Evolutionary conservation across 2,797 vertebrate species (phyloP).

Genomic region (Peromyscus attwateri): DNA sequence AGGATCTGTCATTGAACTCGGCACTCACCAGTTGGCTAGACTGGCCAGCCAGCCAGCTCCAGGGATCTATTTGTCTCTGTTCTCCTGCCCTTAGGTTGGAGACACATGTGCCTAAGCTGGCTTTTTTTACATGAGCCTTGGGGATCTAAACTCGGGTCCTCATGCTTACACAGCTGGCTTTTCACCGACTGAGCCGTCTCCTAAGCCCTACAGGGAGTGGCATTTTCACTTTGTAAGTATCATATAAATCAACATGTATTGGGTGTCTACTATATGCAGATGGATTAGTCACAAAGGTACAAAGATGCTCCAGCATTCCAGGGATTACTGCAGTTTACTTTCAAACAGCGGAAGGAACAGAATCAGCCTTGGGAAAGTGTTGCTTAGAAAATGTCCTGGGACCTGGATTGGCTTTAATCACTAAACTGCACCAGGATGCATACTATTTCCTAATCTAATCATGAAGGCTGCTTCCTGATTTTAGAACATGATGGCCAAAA

Average conservation of each 20-base stretch:
- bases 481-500: slow-evolving; percentile 12
- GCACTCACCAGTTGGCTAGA: not conserved
- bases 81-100: not conserved
- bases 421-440: not conserved
- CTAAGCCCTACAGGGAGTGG: not conserved
- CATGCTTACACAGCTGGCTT: not conserved
- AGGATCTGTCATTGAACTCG: not conserved
- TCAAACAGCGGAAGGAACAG: not conserved
- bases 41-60: not conserved
- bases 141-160: not conserved
- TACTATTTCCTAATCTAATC: slow-evolving; percentile 8
- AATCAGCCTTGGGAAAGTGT: not conserved
- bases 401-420: not conserved
- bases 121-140: not conserved
- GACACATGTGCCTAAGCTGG: not conserved
- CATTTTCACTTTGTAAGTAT: not conserved
- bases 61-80: not conserved
- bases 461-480: slow-evolving; percentile 43
- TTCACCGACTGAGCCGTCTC: not conserved
- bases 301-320: not conserved
- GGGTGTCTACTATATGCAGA: not conserved
- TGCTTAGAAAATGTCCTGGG: not conserved
- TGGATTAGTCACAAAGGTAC: not conserved
- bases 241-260: no score
- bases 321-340: not conserved